A percentile compares a stretch with the other conserved stretches of the same genome.
These are phyloP conservation scores for Anguilla rostrata DNA, from an alignment of 2,113 vertebrate genomes.

Conservation along the genomic window DNA sequence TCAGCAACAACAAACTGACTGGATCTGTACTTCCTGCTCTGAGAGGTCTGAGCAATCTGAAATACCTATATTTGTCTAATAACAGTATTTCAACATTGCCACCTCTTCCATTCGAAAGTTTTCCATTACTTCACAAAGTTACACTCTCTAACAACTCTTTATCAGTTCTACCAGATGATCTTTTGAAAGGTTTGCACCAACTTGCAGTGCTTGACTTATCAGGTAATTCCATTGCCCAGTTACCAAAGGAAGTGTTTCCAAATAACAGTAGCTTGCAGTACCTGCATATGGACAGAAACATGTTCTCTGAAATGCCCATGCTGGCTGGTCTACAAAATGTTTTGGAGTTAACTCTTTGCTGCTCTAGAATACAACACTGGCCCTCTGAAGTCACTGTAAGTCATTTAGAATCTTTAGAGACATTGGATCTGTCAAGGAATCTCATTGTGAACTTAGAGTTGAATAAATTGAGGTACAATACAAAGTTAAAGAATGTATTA, in stretches of 20 bases:
- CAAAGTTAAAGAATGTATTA: not conserved
- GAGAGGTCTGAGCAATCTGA: constrained; percentile 6
- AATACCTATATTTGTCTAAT: constrained; percentile 6
- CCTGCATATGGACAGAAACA: constrained; percentile 10
- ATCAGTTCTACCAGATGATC: not conserved
- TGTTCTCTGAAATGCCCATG: constrained; percentile 6
- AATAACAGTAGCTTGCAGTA: constrained; percentile 3
- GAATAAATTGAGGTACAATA: not conserved
- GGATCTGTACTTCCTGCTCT: constrained; percentile 1
- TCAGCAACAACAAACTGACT: constrained; percentile 8
- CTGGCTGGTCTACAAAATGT: not conserved
- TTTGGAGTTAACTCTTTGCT: not conserved
- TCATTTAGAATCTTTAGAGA: constrained; percentile 7
- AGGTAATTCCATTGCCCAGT: not conserved
- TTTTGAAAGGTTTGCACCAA: not conserved
- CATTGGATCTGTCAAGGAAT: not conserved
- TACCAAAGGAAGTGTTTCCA: not conserved
- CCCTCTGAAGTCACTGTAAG: not conserved
- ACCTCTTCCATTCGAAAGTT: not conserved
- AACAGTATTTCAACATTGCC: constrained; percentile 10
- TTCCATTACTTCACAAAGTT: not conserved
- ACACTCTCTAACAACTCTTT: constrained; percentile 2
- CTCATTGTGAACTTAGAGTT: not conserved
- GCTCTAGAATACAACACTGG: not conserved
- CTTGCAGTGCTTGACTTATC: constrained; percentile 9